These are phyloP conservation scores for Drosophila pullipes DNA, from an alignment of 2,888 invertebrate genomes.

Conservation along the genomic window DNA sequence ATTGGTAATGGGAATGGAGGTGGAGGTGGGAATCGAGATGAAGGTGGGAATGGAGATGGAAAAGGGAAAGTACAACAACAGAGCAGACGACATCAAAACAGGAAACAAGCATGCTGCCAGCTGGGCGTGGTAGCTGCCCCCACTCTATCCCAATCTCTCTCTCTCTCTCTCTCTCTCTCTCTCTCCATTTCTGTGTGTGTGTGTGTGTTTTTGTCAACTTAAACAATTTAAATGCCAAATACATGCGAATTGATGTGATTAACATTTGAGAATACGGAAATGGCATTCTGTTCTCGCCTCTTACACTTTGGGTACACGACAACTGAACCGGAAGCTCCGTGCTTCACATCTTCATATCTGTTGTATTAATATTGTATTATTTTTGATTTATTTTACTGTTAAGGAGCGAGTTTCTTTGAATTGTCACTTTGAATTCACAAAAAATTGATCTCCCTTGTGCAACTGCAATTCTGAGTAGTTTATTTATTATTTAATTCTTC, in stretches of 20 bases:
- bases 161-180: background rate
- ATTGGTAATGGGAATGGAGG: background rate
- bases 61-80: slow-evolving; percentile 38
- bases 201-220: slow-evolving; percentile 67
- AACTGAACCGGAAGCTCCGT: slow-evolving; percentile 64
- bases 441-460: background rate
- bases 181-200: background rate
- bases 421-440: background rate
- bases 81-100: slow-evolving; percentile 55
- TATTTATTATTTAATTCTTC: slow-evolving; percentile 5
- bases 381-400: slow-evolving; percentile 4
- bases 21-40: slow-evolving; percentile 7
- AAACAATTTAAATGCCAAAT: slow-evolving; percentile 76
- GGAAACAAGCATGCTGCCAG: slow-evolving; percentile 43
- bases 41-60: background rate
- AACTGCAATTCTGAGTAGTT: slow-evolving; percentile 4
- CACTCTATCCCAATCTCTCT: background rate
- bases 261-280: slow-evolving; percentile 61
- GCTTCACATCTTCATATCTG: slow-evolving; percentile 47
- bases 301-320: slow-evolving; percentile 39
- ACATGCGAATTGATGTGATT: slow-evolving; percentile 63
- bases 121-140: slow-evolving; percentile 32
- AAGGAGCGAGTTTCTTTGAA: slow-evolving; percentile 4
- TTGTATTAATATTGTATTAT: slow-evolving; percentile 15
- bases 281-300: slow-evolving; percentile 14